Evolutionary conservation across 2,888 invertebrate species (phyloP).

Genomic region (Lagria hirta): DNA sequence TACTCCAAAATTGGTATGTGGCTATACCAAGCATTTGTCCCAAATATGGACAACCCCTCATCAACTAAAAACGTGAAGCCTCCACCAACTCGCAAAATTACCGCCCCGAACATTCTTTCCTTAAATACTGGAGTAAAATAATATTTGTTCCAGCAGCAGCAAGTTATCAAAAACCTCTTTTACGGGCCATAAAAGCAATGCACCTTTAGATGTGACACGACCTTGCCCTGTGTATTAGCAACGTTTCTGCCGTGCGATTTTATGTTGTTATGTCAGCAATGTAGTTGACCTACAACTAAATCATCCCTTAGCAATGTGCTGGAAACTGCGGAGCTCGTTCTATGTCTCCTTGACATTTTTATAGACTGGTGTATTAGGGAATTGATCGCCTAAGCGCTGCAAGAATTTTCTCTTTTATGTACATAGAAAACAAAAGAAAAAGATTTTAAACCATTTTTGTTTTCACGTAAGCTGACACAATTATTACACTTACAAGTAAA

Average conservation of each 20-base stretch:
- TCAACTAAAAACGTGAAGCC: too few species aligned
- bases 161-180: slow-evolving; percentile 10
- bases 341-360: slow-evolving; percentile 20
- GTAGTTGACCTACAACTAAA: slow-evolving; percentile 14
- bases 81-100: too few species aligned
- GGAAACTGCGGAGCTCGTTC: slow-evolving; percentile 6
- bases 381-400: slow-evolving; percentile 12
- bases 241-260: slow-evolving; percentile 20
- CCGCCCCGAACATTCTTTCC: too few species aligned
- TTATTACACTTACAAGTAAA: neutral
- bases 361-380: slow-evolving; percentile 19
- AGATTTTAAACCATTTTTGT: neutral
- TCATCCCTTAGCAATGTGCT: too few species aligned
- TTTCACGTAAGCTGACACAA: neutral
- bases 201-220: slow-evolving; percentile 10
- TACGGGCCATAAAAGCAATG: slow-evolving; percentile 14
- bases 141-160: neutral
- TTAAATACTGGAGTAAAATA: neutral
- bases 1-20: neutral
- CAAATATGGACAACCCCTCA: too few species aligned
- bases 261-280: slow-evolving; percentile 27
- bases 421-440: neutral
- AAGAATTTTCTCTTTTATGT: slow-evolving; percentile 15
- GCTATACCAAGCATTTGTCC: neutral
- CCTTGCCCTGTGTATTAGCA: slow-evolving; percentile 16